Conservation (phyloP, 2,888 invertebrate genomes). For the Plagiodera versicolora region DNA sequence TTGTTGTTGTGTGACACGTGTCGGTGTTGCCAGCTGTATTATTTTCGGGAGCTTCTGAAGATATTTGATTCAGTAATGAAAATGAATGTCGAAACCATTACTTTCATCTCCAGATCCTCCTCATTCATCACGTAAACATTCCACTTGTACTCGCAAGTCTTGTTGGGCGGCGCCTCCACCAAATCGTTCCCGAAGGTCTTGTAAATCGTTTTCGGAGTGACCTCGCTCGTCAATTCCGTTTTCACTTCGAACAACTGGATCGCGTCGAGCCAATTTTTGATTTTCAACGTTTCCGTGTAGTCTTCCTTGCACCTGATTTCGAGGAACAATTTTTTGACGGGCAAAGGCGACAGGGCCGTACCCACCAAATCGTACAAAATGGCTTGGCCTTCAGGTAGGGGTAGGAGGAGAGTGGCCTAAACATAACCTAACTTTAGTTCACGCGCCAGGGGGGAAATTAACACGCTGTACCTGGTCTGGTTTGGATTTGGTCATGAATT, state of each 20-base stretch:
- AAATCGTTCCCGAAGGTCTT: constrained; percentile 45
- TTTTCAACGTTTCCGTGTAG: constrained; percentile 52
- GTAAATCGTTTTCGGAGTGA: constrained; percentile 40
- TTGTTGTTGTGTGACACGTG: too few relatives aligned
- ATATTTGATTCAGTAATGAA: too few relatives aligned
- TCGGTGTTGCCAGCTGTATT: too few relatives aligned
- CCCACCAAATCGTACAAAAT: constrained; percentile 56
- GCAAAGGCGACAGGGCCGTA: constrained; percentile 53
- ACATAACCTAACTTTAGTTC: too few relatives aligned
- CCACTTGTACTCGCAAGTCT: constrained; percentile 47
- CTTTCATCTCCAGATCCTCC: constrained; percentile 49
- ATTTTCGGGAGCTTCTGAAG: too few relatives aligned
- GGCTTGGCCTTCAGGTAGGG: constrained; percentile 58
- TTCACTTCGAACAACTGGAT: constrained; percentile 50
- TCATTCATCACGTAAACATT: constrained; percentile 51
- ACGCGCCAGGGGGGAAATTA: too few relatives aligned
- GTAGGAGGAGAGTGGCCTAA: constrained; percentile 59
- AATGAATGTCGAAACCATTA: too few relatives aligned
- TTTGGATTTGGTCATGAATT: constrained; percentile 32
- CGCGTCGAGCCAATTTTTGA: constrained; percentile 58
- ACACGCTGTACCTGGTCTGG: constrained; percentile 43
- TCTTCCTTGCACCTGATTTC: constrained; percentile 57
- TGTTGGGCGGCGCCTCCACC: constrained; percentile 46
- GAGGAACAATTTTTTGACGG: constrained; percentile 48
- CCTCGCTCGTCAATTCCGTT: constrained; percentile 34